A percentile compares a stretch with the other conserved stretches of the same genome.
Conservation (phyloP, 2,888 invertebrate species). For the Oscheius myriophilus region DNA sequence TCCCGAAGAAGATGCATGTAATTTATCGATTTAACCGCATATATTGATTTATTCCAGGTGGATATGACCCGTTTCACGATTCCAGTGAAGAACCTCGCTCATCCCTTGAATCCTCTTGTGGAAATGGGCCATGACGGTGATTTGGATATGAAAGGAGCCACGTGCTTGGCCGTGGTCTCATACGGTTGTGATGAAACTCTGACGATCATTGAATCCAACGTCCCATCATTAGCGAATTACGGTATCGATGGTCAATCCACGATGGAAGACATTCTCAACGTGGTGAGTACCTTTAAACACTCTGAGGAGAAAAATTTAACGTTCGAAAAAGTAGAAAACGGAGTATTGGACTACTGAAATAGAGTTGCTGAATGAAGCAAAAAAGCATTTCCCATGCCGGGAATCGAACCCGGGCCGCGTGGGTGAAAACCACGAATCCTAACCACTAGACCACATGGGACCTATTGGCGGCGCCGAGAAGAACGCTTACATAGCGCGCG, state of each 20-base stretch:
- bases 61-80: neutral
- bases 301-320: too few species aligned
- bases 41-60: neutral
- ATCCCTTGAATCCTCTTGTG: too few species aligned
- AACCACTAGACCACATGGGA: slow-evolving; percentile 36
- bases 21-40: neutral
- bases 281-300: too few species aligned
- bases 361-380: too few species aligned
- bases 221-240: slow-evolving; percentile 3
- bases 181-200: slow-evolving; percentile 2
- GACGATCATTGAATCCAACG: neutral
- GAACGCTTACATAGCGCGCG: too few species aligned
- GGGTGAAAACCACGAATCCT: slow-evolving; percentile 63
- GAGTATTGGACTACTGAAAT: too few species aligned
- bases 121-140: neutral
- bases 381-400: slow-evolving; percentile 66
- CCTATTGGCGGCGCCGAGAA: too few species aligned
- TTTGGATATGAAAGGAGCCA: neutral
- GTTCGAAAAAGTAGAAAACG: too few species aligned
- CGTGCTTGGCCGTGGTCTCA: neutral
- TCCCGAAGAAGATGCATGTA: neutral
- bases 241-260: neutral
- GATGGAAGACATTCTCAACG: slow-evolving; percentile 6
- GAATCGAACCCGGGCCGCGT: slow-evolving; percentile 70
- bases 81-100: neutral